Percentiles rank a stretch among this genome's conserved stretches.
These are phyloP conservation scores for Apeltes quadracus DNA, from an alignment of 2,113 vertebrate species.

Conservation along the genomic window DNA sequence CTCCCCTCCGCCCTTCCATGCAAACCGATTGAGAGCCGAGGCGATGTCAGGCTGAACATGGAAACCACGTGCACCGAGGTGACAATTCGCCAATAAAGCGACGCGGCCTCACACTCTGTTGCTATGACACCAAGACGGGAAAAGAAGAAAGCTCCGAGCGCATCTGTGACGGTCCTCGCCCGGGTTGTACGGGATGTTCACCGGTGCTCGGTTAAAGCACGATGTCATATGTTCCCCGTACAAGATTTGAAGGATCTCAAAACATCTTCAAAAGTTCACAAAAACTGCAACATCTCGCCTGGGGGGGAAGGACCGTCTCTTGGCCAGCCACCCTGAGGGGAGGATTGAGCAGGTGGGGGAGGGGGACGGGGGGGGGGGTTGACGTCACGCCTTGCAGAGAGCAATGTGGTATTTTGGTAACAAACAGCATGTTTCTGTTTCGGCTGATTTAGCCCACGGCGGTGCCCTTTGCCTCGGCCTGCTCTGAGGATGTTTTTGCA, in stretches of 20 bases:
- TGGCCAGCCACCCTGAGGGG: constrained; percentile 1
- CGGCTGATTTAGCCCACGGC: constrained; percentile 18
- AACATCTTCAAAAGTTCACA: constrained; percentile 1
- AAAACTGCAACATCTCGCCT: constrained; percentile 5
- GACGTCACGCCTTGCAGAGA: constrained; percentile 23
- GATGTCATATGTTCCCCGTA: background rate
- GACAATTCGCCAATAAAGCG: constrained; percentile 12
- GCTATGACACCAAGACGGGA: constrained; percentile 60
- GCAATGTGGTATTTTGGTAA: background rate
- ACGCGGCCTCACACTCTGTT: constrained; percentile 47
- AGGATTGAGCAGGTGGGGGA: background rate
- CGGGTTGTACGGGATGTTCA: constrained; percentile 14
- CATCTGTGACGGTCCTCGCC: constrained; percentile 29
- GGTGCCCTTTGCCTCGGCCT: constrained; percentile 23
- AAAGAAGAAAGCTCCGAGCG: constrained; percentile 28
- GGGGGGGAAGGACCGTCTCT: constrained; percentile 16
- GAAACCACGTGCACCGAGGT: background rate
- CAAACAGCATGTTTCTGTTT: constrained; percentile 11
- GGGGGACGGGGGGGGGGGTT: too few relatives aligned
- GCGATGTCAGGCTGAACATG: background rate
- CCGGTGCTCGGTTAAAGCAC: constrained; percentile 3
- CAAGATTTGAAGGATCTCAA: background rate
- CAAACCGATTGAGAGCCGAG: background rate
- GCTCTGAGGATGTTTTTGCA: constrained; percentile 29
- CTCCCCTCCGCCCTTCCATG: too few relatives aligned